Base-by-base conservation (phyloP, 1,140 invertebrate species). In the Euglossa dilemma region DNA sequence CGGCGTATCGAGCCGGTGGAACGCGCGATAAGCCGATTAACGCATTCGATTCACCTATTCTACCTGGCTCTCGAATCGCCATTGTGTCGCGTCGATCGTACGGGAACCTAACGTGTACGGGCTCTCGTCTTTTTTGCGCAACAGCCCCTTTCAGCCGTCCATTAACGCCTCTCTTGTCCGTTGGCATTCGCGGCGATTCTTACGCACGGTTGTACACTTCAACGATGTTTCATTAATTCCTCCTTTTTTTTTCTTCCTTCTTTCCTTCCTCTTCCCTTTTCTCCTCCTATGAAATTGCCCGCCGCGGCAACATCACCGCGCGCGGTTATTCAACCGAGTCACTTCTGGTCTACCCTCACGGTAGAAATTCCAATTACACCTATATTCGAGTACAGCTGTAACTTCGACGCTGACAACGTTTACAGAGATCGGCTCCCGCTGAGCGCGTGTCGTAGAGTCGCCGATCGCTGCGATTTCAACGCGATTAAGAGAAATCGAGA, bases 11-110 rank as follows among this genome's bases (percentile, higher is more conserved):
- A 78, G 70, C 18, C 18, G 67, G 57, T 47, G 69, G 59, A 69
- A 80, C 45, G 75, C 76, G 77, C 80, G 85, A 85, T 89, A 84
- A 90, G 85, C 83, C 81, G 85, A 87, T 90, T 89, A 90, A 82
- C 66, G 80, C 59, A 87, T 86, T 90, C 85, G 85, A 80, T 56
- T 87, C 81, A 85, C 77, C 79, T 89, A 82, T 89, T 83, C 87
- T 89, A 85, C 57, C 66, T 74, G 80, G 74, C 76, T 73, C 75
- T 73, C 57, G 77, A 84, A 71, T 80, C 87, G 64, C 74, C 63
- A 87, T 89, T 89, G 83, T 87, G 80, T 71, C 54, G 59, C 56
- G 54, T 71, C 50, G 87, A 84, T 87, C 85, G 85, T 50, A 61
- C 72, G 61, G 76, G 71, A 76, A 86, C 67, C 71, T 74, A 84